phyloP scores from a whole-genome alignment of 2,888 invertebrate species.

The Sturmia bella region DNA sequence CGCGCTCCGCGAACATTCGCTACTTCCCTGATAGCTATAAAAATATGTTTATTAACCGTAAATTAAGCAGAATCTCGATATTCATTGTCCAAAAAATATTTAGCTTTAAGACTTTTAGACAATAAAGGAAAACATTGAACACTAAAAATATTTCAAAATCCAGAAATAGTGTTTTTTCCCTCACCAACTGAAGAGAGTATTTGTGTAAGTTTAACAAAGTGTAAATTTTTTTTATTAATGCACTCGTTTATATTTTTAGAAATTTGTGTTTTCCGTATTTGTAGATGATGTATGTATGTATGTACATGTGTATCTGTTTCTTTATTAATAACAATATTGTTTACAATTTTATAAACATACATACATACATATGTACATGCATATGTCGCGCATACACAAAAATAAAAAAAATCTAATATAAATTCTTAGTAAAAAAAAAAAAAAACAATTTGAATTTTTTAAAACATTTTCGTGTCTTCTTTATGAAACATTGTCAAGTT shows the following conservation, averaged over 20 bases:
- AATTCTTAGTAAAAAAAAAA: too few species aligned
- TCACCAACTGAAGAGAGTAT: slow-evolving; percentile 24
- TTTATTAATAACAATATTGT: too few species aligned
- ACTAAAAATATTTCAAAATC: slow-evolving; percentile 19
- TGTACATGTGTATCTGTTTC: slow-evolving; percentile 31
- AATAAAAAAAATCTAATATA: too few species aligned
- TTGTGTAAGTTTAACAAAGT: slow-evolving; percentile 23
- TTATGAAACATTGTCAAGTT: too few species aligned
- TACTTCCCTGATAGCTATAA: too few species aligned
- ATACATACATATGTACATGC: too few species aligned
- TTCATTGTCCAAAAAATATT: slow-evolving; percentile 11
- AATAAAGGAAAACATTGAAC: slow-evolving; percentile 1
- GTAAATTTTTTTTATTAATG: slow-evolving; percentile 8
- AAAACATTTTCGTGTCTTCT: too few species aligned
- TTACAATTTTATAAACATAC: too few species aligned
- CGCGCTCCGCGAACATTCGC: too few species aligned
- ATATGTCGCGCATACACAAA: background rate
- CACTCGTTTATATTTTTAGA: background rate
- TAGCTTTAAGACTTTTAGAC: slow-evolving; percentile 40
- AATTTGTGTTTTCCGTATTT: background rate
- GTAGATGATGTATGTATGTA: background rate
- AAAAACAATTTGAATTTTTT: too few species aligned
- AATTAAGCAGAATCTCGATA: slow-evolving; percentile 6
- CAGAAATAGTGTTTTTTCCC: slow-evolving; percentile 4
- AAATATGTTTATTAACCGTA: background rate